Percentiles rank a stretch among this genome's conserved stretches.
These are phyloP conservation scores for Psephotus haematonotus DNA, from an alignment of 2,113 vertebrate species.

Conservation along the genomic window DNA sequence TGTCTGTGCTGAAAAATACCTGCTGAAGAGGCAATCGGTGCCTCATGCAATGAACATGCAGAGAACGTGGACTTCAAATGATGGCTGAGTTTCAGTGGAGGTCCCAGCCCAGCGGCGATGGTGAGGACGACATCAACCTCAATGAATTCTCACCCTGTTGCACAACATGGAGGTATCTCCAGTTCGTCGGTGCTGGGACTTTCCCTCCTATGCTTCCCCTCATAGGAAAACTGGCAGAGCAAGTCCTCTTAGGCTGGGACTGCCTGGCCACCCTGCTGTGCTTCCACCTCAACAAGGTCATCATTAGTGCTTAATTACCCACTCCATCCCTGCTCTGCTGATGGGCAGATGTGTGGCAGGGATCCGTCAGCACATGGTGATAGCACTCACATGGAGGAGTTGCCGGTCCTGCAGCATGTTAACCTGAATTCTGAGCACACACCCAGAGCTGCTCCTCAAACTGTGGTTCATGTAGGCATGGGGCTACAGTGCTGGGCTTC, in stretches of 20 bases:
- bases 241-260: neutral
- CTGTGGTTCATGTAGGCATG: accelerated
- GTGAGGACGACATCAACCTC: neutral
- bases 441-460: neutral
- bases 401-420: accelerated
- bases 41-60: accelerated
- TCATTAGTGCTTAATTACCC: neutral
- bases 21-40: neutral
- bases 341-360: neutral
- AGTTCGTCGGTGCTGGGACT: accelerated
- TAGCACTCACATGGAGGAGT: accelerated
- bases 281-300: neutral
- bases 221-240: neutral
- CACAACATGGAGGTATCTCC: neutral
- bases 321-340: neutral
- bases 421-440: neutral
- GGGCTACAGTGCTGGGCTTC: neutral
- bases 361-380: neutral
- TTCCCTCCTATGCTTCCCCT: neutral
- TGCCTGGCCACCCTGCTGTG: neutral
- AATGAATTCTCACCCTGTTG: neutral
- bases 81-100: accelerated
- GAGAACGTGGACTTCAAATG: accelerated
- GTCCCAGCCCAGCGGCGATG: neutral
- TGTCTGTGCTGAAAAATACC: neutral